Conservation (phyloP, 53 echinoderm and acorn worm genomes). For the Apostichopus leukothele region DNA sequence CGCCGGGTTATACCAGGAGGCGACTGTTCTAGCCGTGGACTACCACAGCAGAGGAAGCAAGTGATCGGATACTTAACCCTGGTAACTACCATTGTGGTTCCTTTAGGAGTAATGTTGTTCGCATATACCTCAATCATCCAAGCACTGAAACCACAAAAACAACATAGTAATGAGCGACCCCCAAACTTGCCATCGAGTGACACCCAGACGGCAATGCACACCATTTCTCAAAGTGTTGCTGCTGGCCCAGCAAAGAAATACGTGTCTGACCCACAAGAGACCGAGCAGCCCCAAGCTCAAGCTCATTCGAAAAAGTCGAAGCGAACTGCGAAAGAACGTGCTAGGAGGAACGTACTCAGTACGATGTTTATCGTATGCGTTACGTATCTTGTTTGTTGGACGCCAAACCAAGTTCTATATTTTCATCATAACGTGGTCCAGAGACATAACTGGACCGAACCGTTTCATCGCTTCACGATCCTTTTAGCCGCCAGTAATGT, state of each 20-base stretch:
- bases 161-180: not conserved
- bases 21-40: not conserved
- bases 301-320: not conserved
- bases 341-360: not conserved
- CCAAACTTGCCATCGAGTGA: too few species aligned
- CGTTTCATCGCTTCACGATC: constrained; percentile 24
- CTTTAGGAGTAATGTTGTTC: constrained; percentile 9
- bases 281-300: not conserved
- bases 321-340: not conserved
- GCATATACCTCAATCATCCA: not conserved
- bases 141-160: not conserved
- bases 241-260: too few species aligned
- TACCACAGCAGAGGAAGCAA: not conserved
- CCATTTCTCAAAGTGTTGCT: too few species aligned
- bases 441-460: constrained; percentile 19
- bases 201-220: too few species aligned
- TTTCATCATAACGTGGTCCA: constrained; percentile 16
- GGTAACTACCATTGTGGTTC: constrained; percentile 9
- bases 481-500: constrained; percentile 13
- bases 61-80: not conserved
- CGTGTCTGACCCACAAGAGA: too few species aligned
- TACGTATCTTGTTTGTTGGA: constrained; percentile 29
- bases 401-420: constrained; percentile 22
- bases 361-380: constrained; percentile 26
- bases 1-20: not conserved